Base-by-base conservation (phyloP, 2,888 invertebrate species). In the Muscina levida region DNA sequence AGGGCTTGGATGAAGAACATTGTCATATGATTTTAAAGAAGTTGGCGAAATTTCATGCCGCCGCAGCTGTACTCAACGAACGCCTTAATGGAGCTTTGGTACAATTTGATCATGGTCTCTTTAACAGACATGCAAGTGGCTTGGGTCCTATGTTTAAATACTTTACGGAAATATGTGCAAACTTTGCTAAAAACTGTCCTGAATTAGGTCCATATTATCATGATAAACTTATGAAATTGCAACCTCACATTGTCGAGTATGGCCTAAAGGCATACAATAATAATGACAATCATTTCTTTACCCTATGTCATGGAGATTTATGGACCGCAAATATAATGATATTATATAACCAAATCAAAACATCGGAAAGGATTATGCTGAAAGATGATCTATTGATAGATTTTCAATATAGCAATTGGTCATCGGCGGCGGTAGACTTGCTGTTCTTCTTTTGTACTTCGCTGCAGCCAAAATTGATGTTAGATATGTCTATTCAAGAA, bases 1-100 rank as follows among this genome's bases (percentile, higher is more conserved):
- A 68, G 1, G 89, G 90, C 1, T 85, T 91, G 46, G 91, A 92
- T 76, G 65, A 91, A 68, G 85, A 86, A 0, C 91, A 92, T 73
- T 83, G 90, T 0, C 88, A 86, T 76, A 2, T 91, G 51, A 86
- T 88, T 0, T 76, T 92, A 0, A 85, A 86, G 1, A 88, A 91
- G 8, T 80, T 92, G 82, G 92, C 92, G 0, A 90, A 90, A 82
- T 91, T 92, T 84, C 92, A 92, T 84, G 91, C 92, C 0, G 85
- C 91, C 0, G 91, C 91, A 0, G 89, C 92, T 0, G 91, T 91
- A 2, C 84, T 90, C 39, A 92, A 92, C 74, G 86, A 88, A 22
- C 89, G 86, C 0, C 83, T 87, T 6, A 85, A 86, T 0, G 87
- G 86, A 0, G 62, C 81, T 0, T 80, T 85, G 17, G 77, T 86